A percentile compares a stretch with the other conserved stretches of the same genome.
phyloP scores from a whole-genome alignment of 2,888 invertebrate genomes.

The Megamerina dolium region DNA sequence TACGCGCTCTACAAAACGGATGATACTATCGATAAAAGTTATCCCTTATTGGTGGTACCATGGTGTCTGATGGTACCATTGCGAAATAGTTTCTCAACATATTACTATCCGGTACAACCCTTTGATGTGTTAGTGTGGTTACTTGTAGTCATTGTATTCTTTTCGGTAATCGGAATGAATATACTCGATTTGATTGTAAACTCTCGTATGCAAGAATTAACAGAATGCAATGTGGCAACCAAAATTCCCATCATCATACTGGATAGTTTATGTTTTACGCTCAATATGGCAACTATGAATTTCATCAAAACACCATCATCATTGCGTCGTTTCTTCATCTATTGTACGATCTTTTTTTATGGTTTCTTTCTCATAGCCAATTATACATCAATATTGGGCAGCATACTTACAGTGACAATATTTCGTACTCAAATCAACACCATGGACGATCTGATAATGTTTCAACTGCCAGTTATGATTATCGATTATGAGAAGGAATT shows the following conservation, averaged over 20 bases:
- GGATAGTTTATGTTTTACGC: conserved; percentile 27
- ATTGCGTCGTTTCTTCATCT: conserved; percentile 24
- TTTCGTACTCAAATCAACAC: too few species aligned
- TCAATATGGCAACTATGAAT: conserved; percentile 28
- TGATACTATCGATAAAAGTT: too few species aligned
- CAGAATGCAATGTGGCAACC: too few species aligned
- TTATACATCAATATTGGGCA: too few species aligned
- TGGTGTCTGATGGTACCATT: too few species aligned
- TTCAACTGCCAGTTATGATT: too few species aligned
- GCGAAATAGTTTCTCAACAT: conserved; percentile 32
- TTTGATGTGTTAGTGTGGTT: conserved; percentile 32
- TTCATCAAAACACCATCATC: conserved; percentile 21
- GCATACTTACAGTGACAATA: too few species aligned
- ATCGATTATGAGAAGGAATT: conserved; percentile 39
- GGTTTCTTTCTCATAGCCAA: too few species aligned
- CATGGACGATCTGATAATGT: too few species aligned
- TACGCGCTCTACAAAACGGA: too few species aligned
- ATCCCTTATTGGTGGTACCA: too few species aligned
- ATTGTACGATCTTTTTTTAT: conserved; percentile 29
- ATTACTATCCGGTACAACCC: conserved; percentile 32
- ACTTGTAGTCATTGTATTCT: conserved; percentile 22
- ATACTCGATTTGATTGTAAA: background rate
- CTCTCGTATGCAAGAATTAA: background rate
- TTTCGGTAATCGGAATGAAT: conserved; percentile 8
- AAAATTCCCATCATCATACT: conserved; percentile 10